Evolutionary conservation across 2,888 invertebrate genomes (phyloP).

Genomic region (Polylopha cassiicola): DNA sequence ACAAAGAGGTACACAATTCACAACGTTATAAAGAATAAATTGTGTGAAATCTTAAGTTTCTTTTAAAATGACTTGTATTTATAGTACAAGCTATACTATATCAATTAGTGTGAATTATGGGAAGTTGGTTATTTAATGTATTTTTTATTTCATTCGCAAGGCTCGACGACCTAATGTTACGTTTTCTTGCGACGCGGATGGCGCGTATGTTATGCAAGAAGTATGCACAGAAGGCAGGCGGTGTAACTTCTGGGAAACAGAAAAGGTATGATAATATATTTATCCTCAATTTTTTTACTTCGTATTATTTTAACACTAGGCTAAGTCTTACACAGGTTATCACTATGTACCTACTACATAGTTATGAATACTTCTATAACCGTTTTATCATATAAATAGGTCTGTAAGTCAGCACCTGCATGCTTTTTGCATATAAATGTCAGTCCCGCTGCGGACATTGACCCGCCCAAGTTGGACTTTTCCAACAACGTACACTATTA

Average conservation of each 20-base stretch:
- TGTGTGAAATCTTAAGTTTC: too few species aligned
- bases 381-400: too few species aligned
- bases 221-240: constrained; percentile 81
- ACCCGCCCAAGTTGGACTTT: constrained; percentile 11
- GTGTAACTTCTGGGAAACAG: constrained; percentile 82
- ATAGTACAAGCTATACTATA: too few species aligned
- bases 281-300: too few species aligned
- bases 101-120: not conserved
- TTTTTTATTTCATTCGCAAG: constrained; percentile 38
- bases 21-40: not conserved
- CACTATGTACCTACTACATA: too few species aligned
- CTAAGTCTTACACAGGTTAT: too few species aligned
- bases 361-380: too few species aligned
- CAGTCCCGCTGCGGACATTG: constrained; percentile 14
- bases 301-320: too few species aligned
- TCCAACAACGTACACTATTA: constrained; percentile 10
- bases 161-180: constrained; percentile 80
- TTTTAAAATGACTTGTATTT: too few species aligned
- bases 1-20: constrained; percentile 56
- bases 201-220: constrained; percentile 85
- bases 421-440: constrained; percentile 21
- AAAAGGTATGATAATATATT: constrained; percentile 55
- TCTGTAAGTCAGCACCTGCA: not conserved
- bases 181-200: constrained; percentile 83
- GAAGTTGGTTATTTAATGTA: not conserved